Evolutionary conservation across 1,140 invertebrate genomes (phyloP), one percentile per base, ranked within the genome.

Genomic region (Tyrophagus putrescentiae): DNA sequence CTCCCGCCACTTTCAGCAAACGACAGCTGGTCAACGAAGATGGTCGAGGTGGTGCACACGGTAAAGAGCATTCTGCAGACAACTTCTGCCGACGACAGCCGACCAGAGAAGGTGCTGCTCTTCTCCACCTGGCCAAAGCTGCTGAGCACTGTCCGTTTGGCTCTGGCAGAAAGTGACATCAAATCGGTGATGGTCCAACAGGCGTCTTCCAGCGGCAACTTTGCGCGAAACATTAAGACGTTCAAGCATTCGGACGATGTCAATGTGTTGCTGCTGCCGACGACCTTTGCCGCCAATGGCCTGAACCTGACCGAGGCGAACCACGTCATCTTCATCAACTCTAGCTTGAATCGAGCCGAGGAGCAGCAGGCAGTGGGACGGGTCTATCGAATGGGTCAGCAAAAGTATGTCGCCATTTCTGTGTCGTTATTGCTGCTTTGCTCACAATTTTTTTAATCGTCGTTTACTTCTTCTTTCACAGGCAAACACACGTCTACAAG

Each of bases 341-440:
- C 85, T 0, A 76, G 84, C 32, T 70, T 87, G 0, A 84, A 85
- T 71, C 77, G 79, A 11, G 81, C 79, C 1, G 80, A 82, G 64
- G 84, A 86, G 66, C 67, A 80, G 4, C 85, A 88, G 72, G 85
- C 84, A 3, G 81, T 88, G 57, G 84, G 84, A 0, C 71, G 85
- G 63, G 76, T 88, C 9, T 82, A 87, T 72, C 74, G 85, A 34
- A 85, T 88, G 65, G 85, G 85, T 0, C 85, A 88, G 71, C 83
- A 76, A 0, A 84, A 76, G 79, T 76, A 67, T 64, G n/a, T n/a
- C n/a, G n/a, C n/a, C n/a, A 64, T 56, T 0, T 23, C 23, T 21
- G 4, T 34, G 6, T 44, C 54, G 13, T 0, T 6, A 25, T 32
- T 41, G 21, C 4, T 32, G 11, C 54, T 1, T 11, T 27, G 16